Percentiles rank a stretch among this genome's conserved stretches.
Evolutionary conservation across 23 tunicate genomes (phyloP).

Genomic region (Ascidia mentula): DNA sequence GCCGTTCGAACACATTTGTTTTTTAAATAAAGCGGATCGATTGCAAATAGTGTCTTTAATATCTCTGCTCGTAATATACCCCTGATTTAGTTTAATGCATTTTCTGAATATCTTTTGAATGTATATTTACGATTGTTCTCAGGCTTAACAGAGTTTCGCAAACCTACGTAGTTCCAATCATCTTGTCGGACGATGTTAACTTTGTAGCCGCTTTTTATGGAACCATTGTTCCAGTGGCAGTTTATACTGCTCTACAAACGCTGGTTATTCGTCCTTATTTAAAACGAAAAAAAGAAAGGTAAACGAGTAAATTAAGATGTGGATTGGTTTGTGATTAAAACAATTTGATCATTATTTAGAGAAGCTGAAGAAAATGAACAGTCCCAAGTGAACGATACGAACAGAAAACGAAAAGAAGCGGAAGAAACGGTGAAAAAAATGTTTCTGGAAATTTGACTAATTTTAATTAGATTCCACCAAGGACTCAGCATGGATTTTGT

Average conservation of each 20-base stretch:
- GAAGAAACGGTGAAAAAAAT: constrained; percentile 22
- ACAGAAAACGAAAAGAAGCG: constrained; percentile 55
- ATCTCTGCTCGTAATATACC: too few species aligned
- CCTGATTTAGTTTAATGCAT: too few species aligned
- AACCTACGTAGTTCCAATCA: constrained; percentile 68
- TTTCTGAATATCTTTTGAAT: too few species aligned
- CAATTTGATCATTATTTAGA: constrained; percentile 12
- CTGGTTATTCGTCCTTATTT: constrained; percentile 62
- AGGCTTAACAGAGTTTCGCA: constrained; percentile 85
- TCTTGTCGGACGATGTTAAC: constrained; percentile 86
- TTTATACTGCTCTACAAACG: constrained; percentile 59
- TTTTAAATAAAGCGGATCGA: too few species aligned
- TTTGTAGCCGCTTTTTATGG: constrained; percentile 76
- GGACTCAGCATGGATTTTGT: constrained; percentile 27
- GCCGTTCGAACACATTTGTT: not conserved
- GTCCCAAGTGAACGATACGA: constrained; percentile 41
- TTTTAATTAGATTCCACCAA: not conserved
- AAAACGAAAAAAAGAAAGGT: constrained; percentile 67
- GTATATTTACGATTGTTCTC: too few species aligned
- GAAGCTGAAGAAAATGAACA: constrained; percentile 52
- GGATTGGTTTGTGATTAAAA: not conserved
- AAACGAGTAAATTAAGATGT: not conserved
- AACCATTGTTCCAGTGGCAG: constrained; percentile 55
- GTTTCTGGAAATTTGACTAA: not conserved
- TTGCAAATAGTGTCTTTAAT: too few species aligned